phyloP scores from a whole-genome alignment of 2,888 invertebrate genomes.

The Brachylomia viminalis region DNA sequence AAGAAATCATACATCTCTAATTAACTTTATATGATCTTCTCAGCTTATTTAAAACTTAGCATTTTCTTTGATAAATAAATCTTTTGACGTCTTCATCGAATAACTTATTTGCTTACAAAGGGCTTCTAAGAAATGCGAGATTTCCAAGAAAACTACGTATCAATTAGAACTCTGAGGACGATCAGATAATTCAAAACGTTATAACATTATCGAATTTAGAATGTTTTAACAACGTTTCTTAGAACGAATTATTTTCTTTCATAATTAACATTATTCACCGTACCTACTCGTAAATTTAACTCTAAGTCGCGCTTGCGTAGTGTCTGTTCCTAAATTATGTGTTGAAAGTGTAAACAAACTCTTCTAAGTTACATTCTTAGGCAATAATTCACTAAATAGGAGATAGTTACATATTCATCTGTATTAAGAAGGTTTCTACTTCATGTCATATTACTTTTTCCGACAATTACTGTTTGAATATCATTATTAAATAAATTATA shows the following conservation, averaged over 20 bases:
- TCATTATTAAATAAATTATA: too few relatives aligned
- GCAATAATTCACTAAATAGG: too few relatives aligned
- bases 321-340: too few relatives aligned
- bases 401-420: too few relatives aligned
- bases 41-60: background rate
- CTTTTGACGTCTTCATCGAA: constrained; percentile 4
- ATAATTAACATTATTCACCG: background rate
- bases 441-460: too few relatives aligned
- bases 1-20: constrained; percentile 6
- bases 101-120: constrained; percentile 8
- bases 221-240: background rate
- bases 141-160: constrained; percentile 1
- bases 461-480: too few relatives aligned
- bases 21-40: background rate
- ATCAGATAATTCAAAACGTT: background rate
- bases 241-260: background rate
- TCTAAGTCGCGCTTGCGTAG: background rate
- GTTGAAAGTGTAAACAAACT: too few relatives aligned
- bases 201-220: background rate
- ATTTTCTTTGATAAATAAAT: constrained; percentile 16
- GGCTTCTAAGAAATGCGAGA: constrained; percentile 20
- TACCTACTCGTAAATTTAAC: too few relatives aligned
- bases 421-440: too few relatives aligned
- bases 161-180: background rate
- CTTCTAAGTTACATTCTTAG: too few relatives aligned